Conservation (phyloP, 2,888 invertebrate genomes). For the Ecliptopera silaceata region DNA sequence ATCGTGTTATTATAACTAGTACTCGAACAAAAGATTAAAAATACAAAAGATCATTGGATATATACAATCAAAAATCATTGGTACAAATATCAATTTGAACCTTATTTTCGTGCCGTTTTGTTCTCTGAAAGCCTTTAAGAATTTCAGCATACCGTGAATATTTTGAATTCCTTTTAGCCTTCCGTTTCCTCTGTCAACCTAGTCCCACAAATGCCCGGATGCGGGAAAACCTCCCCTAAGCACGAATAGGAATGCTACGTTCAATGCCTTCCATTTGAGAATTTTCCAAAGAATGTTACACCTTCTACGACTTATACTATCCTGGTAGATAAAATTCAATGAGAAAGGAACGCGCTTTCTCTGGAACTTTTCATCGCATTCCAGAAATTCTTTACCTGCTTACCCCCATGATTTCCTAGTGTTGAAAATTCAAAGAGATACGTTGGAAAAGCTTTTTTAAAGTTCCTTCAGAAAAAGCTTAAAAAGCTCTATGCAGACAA, state of each 20-base stretch:
- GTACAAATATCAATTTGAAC: too few species aligned
- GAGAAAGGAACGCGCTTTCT: conserved; percentile 25
- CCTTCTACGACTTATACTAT: conserved; percentile 1
- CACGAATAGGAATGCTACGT: conserved; percentile 47
- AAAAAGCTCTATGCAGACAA: conserved; percentile 54
- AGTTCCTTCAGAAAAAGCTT: conserved; percentile 59
- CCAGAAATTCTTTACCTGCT: conserved; percentile 61
- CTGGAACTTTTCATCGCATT: conserved; percentile 51
- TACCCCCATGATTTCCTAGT: conserved; percentile 59
- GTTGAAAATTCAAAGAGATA: conserved; percentile 76
- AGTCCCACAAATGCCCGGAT: conserved; percentile 77
- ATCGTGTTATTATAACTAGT: too few species aligned
- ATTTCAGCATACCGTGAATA: conserved; percentile 35
- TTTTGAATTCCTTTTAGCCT: conserved; percentile 49
- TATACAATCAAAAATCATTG: too few species aligned
- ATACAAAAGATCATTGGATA: too few species aligned
- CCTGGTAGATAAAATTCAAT: conserved; percentile 26
- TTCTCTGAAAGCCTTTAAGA: background rate
- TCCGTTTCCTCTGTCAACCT: conserved; percentile 56
- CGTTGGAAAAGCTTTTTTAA: conserved; percentile 77
- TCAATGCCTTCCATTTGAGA: conserved; percentile 23
- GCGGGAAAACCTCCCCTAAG: conserved; percentile 80
- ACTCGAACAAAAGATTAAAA: too few species aligned
- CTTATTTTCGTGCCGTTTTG: too few species aligned
- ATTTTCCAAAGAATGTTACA: conserved; percentile 2